These are phyloP conservation scores for Glossophaga mutica DNA, from an alignment of 2,797 vertebrate genomes.

Conservation along the genomic window DNA sequence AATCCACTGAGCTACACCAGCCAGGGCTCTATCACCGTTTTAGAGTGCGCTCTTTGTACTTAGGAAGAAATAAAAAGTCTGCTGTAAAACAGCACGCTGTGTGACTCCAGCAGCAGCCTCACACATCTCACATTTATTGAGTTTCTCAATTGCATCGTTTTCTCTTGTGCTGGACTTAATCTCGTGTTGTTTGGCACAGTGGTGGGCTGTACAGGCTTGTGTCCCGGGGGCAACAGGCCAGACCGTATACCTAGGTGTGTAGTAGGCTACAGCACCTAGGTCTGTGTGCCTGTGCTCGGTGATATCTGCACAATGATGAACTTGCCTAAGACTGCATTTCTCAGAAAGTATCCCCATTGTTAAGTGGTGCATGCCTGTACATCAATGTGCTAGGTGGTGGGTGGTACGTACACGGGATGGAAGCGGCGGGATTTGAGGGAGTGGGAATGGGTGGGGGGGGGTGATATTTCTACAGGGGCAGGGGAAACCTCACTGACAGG, in stretches of 20 bases:
- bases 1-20: no score
- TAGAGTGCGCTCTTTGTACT: background rate
- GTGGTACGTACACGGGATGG: background rate
- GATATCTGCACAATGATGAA: background rate
- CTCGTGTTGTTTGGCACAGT: background rate
- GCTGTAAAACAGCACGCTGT: background rate
- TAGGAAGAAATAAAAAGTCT: background rate
- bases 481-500: background rate
- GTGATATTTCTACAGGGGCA: background rate
- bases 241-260: background rate
- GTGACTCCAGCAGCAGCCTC: no score
- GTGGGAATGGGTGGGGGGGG: background rate
- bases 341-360: background rate
- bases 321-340: background rate
- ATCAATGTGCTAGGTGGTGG: background rate
- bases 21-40: no score
- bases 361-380: no score
- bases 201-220: background rate
- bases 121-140: background rate
- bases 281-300: background rate
- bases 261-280: background rate
- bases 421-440: background rate
- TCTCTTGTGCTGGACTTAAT: background rate
- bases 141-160: background rate
- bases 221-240: background rate